Evolutionary conservation across 2,888 invertebrate species (phyloP), one percentile per base, ranked within the genome.

Genomic region (Molorchus minor): DNA sequence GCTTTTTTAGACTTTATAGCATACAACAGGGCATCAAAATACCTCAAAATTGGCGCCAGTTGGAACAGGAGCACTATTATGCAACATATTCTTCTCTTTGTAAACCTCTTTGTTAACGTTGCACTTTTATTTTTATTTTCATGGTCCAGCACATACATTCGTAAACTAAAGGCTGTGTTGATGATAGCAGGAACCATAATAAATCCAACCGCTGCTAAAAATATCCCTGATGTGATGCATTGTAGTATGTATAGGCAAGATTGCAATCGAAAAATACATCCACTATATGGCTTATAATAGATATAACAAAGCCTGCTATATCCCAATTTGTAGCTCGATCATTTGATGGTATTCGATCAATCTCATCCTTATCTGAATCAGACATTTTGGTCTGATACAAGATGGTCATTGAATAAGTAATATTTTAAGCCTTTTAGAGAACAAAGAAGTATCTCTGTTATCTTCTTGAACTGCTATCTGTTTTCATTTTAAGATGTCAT

Each of bases 161-260:
- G 81, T 65, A 88, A 84, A 47, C 91, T 91, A 51, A 92, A 87
- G 8, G 87, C 85, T 8, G 90, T 90, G 77, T 89, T 92, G 20
- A 91, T 86, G 63, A 92, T 82, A 0, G 91, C 90, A 43, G 92
- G 92, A 68, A 91, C 77, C 43, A 91, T 81, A 65, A 92, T 88
- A 73, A 92, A 90, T 29, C 83, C 83, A 41, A 89, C 76, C 1
- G 92, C 92, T 80, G 88, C 86, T 17, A 84, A 82, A 73, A 91
- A 91, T 88, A 89, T 49, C 81, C 80, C 63, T 83, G 80, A 71
- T 10, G 79, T 77, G 17, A 82, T 81, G 59, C 84, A 70, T 64
- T 84, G 10, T 52, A 66, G 75, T 90, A 91, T 73, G 85, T 82
- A 61, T 86, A 83, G 10, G 90, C 89, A 20, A 91, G 81, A 77